These are phyloP conservation scores for Eurypyga helias DNA, from an alignment of 2,113 vertebrate genomes.

Conservation along the genomic window DNA sequence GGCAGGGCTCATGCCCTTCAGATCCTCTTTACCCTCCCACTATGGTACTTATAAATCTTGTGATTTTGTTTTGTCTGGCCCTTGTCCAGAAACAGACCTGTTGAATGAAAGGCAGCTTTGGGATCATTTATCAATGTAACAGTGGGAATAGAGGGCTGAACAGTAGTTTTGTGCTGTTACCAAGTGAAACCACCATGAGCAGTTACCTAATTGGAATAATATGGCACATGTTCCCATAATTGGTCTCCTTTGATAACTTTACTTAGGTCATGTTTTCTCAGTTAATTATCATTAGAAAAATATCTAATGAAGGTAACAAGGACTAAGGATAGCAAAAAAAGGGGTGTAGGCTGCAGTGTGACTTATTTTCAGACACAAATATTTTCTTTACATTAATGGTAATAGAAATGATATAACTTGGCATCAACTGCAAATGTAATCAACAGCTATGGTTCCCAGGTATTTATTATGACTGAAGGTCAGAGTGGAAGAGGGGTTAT, in stretches of 20 bases:
- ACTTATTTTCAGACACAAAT: slow-evolving; percentile 82
- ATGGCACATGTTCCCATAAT: slow-evolving; percentile 74
- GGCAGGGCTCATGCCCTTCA: slow-evolving; percentile 34
- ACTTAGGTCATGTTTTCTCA: slow-evolving; percentile 75
- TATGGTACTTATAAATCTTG: slow-evolving; percentile 76
- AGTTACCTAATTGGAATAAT: slow-evolving; percentile 82
- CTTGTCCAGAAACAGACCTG: slow-evolving; percentile 77
- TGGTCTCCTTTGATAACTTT: slow-evolving; percentile 75
- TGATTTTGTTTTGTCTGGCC: slow-evolving; percentile 81
- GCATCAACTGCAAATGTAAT: slow-evolving; percentile 80
- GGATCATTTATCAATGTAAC: slow-evolving; percentile 83
- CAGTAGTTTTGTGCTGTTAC: slow-evolving; percentile 78
- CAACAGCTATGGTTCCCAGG: slow-evolving; percentile 76
- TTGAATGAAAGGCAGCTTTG: slow-evolving; percentile 71
- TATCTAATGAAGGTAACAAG: slow-evolving; percentile 64
- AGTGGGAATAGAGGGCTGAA: slow-evolving; percentile 75
- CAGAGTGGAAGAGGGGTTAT: slow-evolving; percentile 50
- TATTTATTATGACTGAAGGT: slow-evolving; percentile 72
- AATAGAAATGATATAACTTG: slow-evolving; percentile 82
- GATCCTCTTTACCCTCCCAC: slow-evolving; percentile 68
- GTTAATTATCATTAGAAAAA: slow-evolving; percentile 80
- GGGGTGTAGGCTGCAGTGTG: slow-evolving; percentile 59
- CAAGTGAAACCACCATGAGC: slow-evolving; percentile 72
- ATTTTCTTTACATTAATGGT: slow-evolving; percentile 88
- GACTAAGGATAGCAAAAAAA: slow-evolving; percentile 55